phyloP scores from a whole-genome alignment of 2,113 vertebrate genomes.

The Speoplatyrhinus poulsoni region DNA sequence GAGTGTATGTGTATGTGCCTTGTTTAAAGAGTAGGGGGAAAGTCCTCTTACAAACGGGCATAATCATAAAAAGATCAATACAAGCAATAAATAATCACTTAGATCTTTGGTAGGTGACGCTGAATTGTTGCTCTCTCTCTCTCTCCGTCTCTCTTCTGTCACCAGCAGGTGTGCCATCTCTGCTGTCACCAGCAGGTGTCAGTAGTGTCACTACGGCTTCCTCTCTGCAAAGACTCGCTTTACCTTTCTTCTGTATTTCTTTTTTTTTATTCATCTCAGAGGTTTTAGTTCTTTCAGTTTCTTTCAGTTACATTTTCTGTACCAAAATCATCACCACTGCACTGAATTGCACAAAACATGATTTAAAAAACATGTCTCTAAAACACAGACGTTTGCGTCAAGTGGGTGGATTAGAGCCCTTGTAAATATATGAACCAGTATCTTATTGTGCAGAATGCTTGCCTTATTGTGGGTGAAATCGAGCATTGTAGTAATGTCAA shows the following conservation, averaged over 20 bases:
- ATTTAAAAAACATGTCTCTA: constrained; percentile 29
- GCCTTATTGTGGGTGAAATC: constrained; percentile 54
- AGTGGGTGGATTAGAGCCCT: constrained; percentile 26
- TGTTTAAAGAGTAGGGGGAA: too few relatives aligned
- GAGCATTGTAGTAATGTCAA: constrained; percentile 27
- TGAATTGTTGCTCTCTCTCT: too few relatives aligned
- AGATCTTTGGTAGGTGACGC: too few relatives aligned
- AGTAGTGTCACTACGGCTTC: too few relatives aligned
- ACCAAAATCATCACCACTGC: constrained; percentile 29
- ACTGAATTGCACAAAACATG: constrained; percentile 56
- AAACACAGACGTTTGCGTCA: not conserved
- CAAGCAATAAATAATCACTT: too few relatives aligned
- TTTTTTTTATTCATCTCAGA: constrained; percentile 6
- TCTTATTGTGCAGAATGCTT: constrained; percentile 47
- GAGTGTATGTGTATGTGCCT: too few relatives aligned
- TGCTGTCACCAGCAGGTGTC: too few relatives aligned
- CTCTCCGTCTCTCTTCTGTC: too few relatives aligned
- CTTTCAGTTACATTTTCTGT: not conserved
- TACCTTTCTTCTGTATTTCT: constrained; percentile 7
- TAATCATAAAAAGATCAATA: too few relatives aligned
- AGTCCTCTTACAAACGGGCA: too few relatives aligned
- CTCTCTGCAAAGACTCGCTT: too few relatives aligned
- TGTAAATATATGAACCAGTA: constrained; percentile 50
- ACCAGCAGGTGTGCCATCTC: too few relatives aligned
- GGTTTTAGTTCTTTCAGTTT: not conserved